Evolutionary conservation across 2,797 vertebrate genomes (phyloP), one percentile per base, ranked within the genome.

Genomic region (Lagocephalus sceleratus): DNA sequence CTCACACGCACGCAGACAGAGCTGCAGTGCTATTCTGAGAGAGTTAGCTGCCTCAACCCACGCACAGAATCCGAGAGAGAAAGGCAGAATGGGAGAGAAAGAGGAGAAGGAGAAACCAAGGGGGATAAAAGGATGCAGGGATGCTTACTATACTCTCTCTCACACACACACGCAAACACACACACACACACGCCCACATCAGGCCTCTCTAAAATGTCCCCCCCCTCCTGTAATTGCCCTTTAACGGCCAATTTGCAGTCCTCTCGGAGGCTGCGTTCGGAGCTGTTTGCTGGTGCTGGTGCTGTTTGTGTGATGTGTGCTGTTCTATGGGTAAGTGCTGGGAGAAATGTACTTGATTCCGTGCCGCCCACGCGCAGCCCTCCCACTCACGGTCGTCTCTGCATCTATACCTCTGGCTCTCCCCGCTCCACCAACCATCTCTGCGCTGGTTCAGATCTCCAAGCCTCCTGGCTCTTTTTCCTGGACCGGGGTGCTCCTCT

Each of bases 21-120:
- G 84, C 90, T 90, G 91, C 90, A 90, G 79, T 92, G 90, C 91
- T 92, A 91, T 92, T 92, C 91, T 90, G 87, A 92, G 90, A 92
- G 90, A 91, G 89, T 89, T 91, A 89, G 90, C 90, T 90, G 90
- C 89, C 81, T 89, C 90, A 91, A 75, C 91, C 91, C 91, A 92
- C 91, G 90, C 91, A 91, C 86, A 59, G 82, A 90, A 90, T 91
- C 90, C 79, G 89, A 89, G 87, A 89, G 86, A 88, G 87, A 86
- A 83, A 84, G 84, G 86, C 78, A 81, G 73, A 42, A 75, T 60
- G 76, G 81, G 76, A 75, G 69, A 84, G 73, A 64, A 59, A 74
- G 68, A 75, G 64, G 68, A 71, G 81, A 84, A 82, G 54, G 51
- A 79, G 58, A 49, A 60, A 76, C 73, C 64, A 51, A 74, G 40